Evolutionary conservation across 2,113 vertebrate genomes (phyloP).

Genomic region (Glareola pratincola): DNA sequence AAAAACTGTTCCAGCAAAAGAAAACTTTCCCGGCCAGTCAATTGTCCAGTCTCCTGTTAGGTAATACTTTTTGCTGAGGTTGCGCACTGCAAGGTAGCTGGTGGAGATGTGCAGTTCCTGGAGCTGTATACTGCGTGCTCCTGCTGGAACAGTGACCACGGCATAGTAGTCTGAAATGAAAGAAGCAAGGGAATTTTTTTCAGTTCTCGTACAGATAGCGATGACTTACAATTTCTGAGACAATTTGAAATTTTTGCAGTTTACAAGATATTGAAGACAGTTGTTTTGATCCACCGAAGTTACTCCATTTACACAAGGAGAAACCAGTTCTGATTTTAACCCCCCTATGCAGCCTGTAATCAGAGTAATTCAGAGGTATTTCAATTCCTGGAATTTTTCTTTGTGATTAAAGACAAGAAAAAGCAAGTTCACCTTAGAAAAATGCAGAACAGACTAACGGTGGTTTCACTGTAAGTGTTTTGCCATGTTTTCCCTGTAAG

Average conservation of each 20-base stretch:
- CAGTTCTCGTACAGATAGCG: background rate
- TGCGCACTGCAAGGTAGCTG: constrained; percentile 90
- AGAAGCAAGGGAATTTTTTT: background rate
- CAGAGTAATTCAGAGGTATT: background rate
- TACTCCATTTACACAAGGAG: background rate
- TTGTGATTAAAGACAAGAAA: constrained; percentile 3
- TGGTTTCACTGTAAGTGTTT: background rate
- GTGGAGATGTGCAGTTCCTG: constrained; percentile 85
- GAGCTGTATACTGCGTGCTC: constrained; percentile 85
- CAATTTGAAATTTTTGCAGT: background rate
- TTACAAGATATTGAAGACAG: background rate
- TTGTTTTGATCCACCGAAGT: background rate
- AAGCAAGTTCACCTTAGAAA: background rate
- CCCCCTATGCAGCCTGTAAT: background rate
- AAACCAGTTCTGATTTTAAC: background rate
- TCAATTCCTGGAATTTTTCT: background rate
- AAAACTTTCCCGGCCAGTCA: constrained; percentile 94
- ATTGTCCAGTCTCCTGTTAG: constrained; percentile 92
- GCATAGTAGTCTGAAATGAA: constrained; percentile 84
- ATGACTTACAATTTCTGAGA: background rate
- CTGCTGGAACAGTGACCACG: constrained; percentile 86
- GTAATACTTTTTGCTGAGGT: constrained; percentile 83
- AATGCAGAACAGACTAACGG: background rate
- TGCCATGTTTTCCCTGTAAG: background rate
- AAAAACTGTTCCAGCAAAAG: constrained; percentile 88